Evolutionary conservation across 2,113 vertebrate species (phyloP).

Genomic region (Psilopsiagon aymara): DNA sequence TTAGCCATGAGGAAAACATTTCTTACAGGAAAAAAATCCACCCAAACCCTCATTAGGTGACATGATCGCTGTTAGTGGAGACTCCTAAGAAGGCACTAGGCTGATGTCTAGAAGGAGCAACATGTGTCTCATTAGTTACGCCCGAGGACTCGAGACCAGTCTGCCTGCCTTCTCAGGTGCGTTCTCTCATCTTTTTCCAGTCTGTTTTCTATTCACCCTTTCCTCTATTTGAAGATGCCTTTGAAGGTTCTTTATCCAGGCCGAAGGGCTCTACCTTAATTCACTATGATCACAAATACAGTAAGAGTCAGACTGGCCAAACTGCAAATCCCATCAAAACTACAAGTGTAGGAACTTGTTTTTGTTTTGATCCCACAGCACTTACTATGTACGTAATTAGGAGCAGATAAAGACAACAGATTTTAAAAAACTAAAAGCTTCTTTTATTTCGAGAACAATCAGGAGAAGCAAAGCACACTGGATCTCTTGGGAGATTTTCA

Average conservation of each 20-base stretch:
- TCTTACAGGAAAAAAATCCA: not conserved
- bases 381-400: not conserved
- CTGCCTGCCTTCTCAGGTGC: not conserved
- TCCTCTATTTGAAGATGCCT: not conserved
- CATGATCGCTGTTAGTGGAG: not conserved
- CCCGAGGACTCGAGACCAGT: not conserved
- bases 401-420: not conserved
- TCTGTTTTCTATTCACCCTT: not conserved
- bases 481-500: not conserved
- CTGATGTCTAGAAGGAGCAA: not conserved
- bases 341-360: not conserved
- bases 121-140: rapidly evolving
- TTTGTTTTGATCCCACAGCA: not conserved
- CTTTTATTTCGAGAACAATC: not conserved
- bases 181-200: not conserved
- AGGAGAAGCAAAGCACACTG: not conserved
- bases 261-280: not conserved
- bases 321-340: not conserved
- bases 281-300: not conserved
- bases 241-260: not conserved
- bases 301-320: not conserved
- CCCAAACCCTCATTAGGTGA: not conserved
- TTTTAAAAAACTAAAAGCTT: not conserved
- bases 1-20: not conserved
- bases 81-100: not conserved